Evolutionary conservation across 2,797 vertebrate genomes (phyloP).

Genomic region (Myiothlypis chrysogaster): DNA sequence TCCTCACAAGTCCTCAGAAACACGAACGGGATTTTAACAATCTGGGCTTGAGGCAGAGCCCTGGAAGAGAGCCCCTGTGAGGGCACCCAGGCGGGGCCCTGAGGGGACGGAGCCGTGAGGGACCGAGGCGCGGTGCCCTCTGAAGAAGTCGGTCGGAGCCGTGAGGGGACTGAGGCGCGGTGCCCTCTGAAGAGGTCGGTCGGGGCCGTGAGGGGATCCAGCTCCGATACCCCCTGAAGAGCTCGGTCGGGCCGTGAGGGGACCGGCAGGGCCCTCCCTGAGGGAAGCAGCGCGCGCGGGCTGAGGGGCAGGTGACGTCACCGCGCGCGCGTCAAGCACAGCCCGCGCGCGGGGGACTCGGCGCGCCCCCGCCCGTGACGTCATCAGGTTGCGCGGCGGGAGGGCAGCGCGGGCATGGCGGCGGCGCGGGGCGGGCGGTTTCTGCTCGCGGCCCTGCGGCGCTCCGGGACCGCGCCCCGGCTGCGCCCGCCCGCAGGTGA

Average conservation of each 20-base stretch:
- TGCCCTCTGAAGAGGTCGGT: no score
- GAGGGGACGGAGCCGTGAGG: not conserved
- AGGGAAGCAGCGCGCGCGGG: not conserved
- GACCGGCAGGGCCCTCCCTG: not conserved
- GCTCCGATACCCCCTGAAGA: rapidly evolving
- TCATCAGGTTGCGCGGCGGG: not conserved
- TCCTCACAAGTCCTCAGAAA: not conserved
- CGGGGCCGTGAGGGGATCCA: not conserved
- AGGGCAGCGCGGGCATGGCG: not conserved
- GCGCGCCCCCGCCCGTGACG: not conserved
- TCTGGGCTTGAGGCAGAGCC: not conserved
- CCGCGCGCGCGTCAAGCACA: not conserved
- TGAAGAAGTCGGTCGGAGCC: not conserved
- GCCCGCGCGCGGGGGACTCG: not conserved
- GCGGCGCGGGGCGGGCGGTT: not conserved
- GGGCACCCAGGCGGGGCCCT: not conserved
- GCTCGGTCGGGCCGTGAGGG: not conserved
- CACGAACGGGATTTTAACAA: not conserved
- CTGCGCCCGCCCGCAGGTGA: not conserved
- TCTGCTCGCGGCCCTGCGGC: not conserved
- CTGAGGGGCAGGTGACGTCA: not conserved
- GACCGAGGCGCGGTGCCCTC: not conserved
- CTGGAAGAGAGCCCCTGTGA: not conserved
- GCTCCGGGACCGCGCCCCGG: not conserved
- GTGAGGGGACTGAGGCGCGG: no score